phyloP scores from a whole-genome alignment of 2,888 invertebrate species.

The Nipponacmea schrenckii region DNA sequence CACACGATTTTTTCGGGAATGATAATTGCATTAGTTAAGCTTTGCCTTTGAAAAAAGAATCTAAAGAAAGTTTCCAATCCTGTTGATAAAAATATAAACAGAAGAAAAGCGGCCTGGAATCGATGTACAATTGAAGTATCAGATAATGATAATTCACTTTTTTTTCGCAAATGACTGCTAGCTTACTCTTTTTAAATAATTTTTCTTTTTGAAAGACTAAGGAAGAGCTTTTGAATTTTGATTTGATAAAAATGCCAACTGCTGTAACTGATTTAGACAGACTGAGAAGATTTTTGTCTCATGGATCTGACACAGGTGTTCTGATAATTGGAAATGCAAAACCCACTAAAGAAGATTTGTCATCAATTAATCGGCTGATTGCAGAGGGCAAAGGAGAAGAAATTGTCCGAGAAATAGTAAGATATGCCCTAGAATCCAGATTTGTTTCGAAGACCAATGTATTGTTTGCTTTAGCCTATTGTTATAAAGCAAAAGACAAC shows the following conservation, averaged over 20 bases:
- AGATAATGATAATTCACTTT: too few relatives aligned
- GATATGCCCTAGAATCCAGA: constrained; percentile 51
- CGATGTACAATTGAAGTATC: too few relatives aligned
- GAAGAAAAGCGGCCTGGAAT: too few relatives aligned
- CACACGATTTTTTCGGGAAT: too few relatives aligned
- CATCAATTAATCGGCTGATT: constrained; percentile 53
- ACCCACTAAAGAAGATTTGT: constrained; percentile 50
- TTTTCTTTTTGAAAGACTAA: too few relatives aligned
- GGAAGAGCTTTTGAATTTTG: neutral
- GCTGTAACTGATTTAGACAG: constrained; percentile 24
- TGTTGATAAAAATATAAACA: too few relatives aligned
- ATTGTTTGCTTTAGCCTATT: constrained; percentile 76
- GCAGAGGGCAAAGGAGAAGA: constrained; percentile 51
- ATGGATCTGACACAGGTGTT: constrained; percentile 56
- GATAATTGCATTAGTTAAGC: too few relatives aligned
- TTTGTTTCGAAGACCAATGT: constrained; percentile 67
- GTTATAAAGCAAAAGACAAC: constrained; percentile 70
- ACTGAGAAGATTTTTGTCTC: constrained; percentile 43
- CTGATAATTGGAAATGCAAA: constrained; percentile 53
- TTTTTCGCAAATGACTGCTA: too few relatives aligned
- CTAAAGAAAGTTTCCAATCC: too few relatives aligned
- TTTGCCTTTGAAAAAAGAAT: too few relatives aligned
- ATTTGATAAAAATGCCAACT: constrained; percentile 6
- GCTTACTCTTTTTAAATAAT: too few relatives aligned
- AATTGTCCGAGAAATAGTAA: constrained; percentile 55